A percentile compares a stretch with the other conserved stretches of the same genome.
Evolutionary conservation across 1,140 invertebrate species (phyloP).

Genomic region (Meloidogyne exigua): DNA sequence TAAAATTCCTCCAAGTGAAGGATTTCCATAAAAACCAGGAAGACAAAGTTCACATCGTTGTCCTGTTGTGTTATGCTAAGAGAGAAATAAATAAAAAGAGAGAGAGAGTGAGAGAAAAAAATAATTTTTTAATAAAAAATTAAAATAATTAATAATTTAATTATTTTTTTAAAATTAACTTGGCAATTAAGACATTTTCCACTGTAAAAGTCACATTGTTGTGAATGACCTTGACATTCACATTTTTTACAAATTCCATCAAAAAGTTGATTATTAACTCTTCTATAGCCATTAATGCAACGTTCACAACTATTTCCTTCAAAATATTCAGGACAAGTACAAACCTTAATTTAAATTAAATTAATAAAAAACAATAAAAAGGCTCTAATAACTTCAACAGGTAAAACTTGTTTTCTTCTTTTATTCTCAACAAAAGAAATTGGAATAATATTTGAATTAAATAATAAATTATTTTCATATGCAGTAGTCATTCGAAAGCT

Average conservation of each 20-base stretch:
- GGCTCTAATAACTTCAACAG: slow-evolving; percentile 54
- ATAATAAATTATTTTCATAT: slow-evolving; percentile 12
- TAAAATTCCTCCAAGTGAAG: slow-evolving; percentile 67
- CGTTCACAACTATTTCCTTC: slow-evolving; percentile 60
- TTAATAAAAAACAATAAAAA: too few species aligned
- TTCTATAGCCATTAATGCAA: slow-evolving; percentile 80
- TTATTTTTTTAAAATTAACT: slow-evolving; percentile 23
- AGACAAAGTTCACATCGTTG: slow-evolving; percentile 80
- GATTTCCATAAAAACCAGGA: slow-evolving; percentile 75
- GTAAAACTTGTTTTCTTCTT: slow-evolving; percentile 10
- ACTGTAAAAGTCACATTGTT: slow-evolving; percentile 76
- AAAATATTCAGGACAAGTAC: slow-evolving; percentile 57
- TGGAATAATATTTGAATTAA: slow-evolving; percentile 32
- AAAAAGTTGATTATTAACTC: slow-evolving; percentile 70
- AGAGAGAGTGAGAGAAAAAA: too few species aligned
- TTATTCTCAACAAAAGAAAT: slow-evolving; percentile 34
- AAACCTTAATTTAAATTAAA: slow-evolving; percentile 27
- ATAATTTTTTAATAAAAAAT: too few species aligned
- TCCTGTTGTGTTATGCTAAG: slow-evolving; percentile 89
- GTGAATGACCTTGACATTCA: slow-evolving; percentile 82
- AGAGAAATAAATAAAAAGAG: too few species aligned
- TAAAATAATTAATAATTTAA: not conserved
- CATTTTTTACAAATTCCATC: slow-evolving; percentile 77
- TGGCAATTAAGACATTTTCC: slow-evolving; percentile 72
- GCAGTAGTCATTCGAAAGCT: slow-evolving; percentile 18